Conservation (phyloP, 1,140 invertebrate species). For the Lineus longissimus region DNA sequence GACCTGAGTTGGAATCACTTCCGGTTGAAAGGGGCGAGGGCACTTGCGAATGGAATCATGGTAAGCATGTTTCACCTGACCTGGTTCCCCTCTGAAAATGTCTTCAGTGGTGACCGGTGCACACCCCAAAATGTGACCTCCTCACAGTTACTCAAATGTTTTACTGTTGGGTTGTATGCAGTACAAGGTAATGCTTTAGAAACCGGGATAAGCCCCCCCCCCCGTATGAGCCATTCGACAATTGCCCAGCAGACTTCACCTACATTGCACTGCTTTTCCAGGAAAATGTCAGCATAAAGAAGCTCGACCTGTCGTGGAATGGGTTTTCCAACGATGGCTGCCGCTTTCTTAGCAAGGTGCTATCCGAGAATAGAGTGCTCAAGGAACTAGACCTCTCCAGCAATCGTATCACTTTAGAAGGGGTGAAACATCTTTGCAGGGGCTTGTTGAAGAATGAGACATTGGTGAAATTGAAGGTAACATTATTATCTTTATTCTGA, state of each 20-base stretch:
- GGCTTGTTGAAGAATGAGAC: conserved; percentile 12
- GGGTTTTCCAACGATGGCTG: conserved; percentile 11
- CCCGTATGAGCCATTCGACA: too few relatives aligned
- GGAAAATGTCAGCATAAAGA: conserved; percentile 18
- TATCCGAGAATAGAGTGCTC: conserved; percentile 17
- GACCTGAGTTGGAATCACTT: conserved; percentile 51
- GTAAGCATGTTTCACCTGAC: conserved; percentile 15
- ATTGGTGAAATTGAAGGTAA: conserved; percentile 11
- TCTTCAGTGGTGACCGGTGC: background rate
- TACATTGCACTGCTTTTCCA: background rate
- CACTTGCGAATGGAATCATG: conserved; percentile 17
- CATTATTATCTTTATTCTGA: background rate
- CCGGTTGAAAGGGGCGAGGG: conserved; percentile 30
- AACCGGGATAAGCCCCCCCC: too few relatives aligned
- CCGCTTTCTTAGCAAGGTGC: conserved; percentile 5
- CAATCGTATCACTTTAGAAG: conserved; percentile 8
- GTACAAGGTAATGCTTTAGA: too few relatives aligned
- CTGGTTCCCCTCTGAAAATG: background rate
- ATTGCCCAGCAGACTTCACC: too few relatives aligned
- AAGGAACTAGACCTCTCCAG: conserved; percentile 15
- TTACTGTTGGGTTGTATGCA: too few relatives aligned
- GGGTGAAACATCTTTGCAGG: conserved; percentile 10
- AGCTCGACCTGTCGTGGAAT: conserved; percentile 16
- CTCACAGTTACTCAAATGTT: too few relatives aligned
- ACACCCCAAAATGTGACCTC: background rate